Evolutionary conservation across 2,797 vertebrate species (phyloP).

Genomic region (Manis javanica): DNA sequence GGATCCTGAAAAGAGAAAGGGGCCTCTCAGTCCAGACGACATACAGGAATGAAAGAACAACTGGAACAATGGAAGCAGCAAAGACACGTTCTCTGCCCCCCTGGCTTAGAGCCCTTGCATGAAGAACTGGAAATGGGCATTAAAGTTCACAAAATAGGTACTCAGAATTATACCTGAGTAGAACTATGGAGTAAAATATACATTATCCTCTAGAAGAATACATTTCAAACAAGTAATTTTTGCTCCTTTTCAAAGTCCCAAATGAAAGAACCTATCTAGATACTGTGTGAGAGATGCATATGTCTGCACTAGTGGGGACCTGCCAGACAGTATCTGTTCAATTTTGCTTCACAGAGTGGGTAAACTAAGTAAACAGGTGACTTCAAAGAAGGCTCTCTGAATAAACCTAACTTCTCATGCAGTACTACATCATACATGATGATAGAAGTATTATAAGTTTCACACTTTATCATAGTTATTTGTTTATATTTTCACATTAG

Average conservation of each 20-base stretch:
- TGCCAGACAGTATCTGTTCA: neutral
- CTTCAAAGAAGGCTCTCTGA: neutral
- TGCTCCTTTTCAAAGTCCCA: neutral
- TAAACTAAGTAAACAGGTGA: neutral
- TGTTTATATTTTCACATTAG: conserved; percentile 21
- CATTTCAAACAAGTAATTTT: conserved; percentile 20
- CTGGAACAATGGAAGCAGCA: neutral
- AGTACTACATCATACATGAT: neutral
- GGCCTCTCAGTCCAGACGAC: neutral
- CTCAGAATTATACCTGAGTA: neutral
- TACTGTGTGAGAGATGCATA: neutral
- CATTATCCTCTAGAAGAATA: neutral
- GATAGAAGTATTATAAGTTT: neutral
- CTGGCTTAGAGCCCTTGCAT: neutral
- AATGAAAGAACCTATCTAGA: neutral
- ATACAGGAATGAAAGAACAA: neutral
- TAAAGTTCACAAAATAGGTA: neutral
- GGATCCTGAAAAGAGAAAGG: neutral
- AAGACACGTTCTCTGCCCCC: neutral
- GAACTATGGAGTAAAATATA: neutral
- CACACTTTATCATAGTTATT: neutral
- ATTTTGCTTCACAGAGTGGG: neutral
- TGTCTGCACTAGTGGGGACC: neutral
- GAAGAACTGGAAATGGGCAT: neutral
- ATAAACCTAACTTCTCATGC: neutral